Percentiles rank a stretch among this genome's conserved stretches.
Evolutionary conservation across 2,113 vertebrate species (phyloP).

Genomic region (Hippocampus guttulatus): DNA sequence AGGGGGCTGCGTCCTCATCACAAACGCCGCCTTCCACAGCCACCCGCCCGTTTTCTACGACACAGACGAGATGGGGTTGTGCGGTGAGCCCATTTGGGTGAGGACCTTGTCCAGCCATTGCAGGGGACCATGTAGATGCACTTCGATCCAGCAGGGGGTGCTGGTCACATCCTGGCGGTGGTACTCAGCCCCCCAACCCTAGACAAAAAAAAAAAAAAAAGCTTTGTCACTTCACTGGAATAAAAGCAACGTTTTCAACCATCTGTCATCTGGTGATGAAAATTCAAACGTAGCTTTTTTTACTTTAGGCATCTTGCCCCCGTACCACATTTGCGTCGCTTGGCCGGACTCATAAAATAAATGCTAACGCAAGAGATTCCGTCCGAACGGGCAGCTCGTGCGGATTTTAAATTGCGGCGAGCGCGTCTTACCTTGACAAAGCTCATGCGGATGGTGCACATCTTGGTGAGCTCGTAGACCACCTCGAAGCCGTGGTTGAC

Average conservation of each 20-base stretch:
- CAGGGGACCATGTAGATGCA: conserved; percentile 92
- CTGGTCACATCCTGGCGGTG: conserved; percentile 97
- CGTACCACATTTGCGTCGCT: no score
- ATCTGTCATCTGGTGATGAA: no score
- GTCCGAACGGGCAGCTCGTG: neutral
- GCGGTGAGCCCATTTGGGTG: conserved; percentile 97
- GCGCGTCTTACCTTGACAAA: conserved; percentile 85
- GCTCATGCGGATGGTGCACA: conserved; percentile 98
- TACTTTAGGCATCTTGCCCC: no score
- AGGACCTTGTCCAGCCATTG: conserved; percentile 99
- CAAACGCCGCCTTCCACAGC: no score
- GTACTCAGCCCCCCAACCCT: conserved; percentile 98
- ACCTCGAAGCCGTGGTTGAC: conserved; percentile 97
- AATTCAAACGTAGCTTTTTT: no score
- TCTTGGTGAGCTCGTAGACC: conserved; percentile 96
- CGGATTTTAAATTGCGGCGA: neutral
- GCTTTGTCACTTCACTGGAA: no score
- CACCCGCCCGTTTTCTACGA: conserved; percentile 72
- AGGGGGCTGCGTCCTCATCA: conserved; percentile 1
- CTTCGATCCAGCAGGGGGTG: conserved; percentile 98
- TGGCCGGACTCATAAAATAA: no score
- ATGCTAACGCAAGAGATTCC: no score
- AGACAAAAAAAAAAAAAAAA: conserved; percentile 31
- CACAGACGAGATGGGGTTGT: conserved; percentile 95
- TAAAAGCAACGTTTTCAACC: no score